These are phyloP conservation scores for Numida meleagris DNA, from an alignment of 2,113 vertebrate species.

Conservation along the genomic window DNA sequence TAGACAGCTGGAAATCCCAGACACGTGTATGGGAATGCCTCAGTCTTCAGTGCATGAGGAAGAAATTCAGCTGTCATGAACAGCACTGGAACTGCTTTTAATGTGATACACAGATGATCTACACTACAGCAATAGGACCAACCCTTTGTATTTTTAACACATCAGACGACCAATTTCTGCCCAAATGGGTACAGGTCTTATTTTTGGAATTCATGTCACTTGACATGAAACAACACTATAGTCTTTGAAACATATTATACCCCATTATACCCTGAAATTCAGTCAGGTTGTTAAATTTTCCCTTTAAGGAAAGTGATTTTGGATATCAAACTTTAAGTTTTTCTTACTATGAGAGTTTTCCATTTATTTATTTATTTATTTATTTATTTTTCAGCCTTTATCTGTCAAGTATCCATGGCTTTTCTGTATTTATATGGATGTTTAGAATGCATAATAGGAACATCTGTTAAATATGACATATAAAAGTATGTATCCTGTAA, in stretches of 20 bases:
- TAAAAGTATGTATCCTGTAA: not conserved
- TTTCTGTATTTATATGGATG: not conserved
- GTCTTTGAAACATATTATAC: not conserved
- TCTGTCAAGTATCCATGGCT: not conserved
- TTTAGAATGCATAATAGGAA: not conserved
- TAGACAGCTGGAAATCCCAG: not conserved
- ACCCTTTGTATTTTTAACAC: not conserved
- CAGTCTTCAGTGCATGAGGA: not conserved
- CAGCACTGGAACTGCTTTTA: not conserved
- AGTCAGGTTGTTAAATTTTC: not conserved
- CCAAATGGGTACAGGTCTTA: not conserved
- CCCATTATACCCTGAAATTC: not conserved
- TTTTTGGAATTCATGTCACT: not conserved
- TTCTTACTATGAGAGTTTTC: not conserved
- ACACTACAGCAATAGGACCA: not conserved
- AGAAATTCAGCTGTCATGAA: not conserved
- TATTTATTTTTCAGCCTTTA: not conserved
- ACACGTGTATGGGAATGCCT: not conserved
- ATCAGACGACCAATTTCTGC: not conserved
- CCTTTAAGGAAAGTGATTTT: not conserved
- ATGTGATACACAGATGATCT: not conserved
- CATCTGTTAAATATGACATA: not conserved
- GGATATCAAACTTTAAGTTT: not conserved
- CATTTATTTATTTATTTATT: not conserved
- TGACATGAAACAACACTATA: accelerated